phyloP scores from a whole-genome alignment of 2,888 invertebrate species.

The Platycheirus albimanus region DNA sequence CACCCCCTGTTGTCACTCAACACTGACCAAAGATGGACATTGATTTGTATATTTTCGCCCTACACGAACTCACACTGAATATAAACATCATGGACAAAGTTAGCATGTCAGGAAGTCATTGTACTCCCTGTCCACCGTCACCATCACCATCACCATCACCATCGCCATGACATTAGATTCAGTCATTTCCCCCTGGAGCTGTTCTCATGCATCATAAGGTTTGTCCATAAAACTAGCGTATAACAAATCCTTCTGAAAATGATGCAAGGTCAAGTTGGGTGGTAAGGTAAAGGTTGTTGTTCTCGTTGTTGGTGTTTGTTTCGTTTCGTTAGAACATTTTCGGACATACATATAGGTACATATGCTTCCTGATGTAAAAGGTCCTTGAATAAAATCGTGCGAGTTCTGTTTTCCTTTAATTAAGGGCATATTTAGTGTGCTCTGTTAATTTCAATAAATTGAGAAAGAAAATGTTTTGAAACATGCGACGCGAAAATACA shows the following conservation, averaged over 20 bases:
- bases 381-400: slow-evolving; percentile 8
- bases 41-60: slow-evolving; percentile 61
- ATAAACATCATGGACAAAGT: slow-evolving; percentile 22
- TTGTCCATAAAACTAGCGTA: slow-evolving; percentile 1
- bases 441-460: slow-evolving; percentile 31
- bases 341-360: no score
- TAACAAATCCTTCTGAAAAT: neutral
- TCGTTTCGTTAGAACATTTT: no score
- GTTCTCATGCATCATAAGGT: neutral
- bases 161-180: slow-evolving; percentile 27
- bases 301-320: neutral
- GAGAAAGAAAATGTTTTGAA: slow-evolving; percentile 31
- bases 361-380: no score
- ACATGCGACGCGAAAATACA: slow-evolving; percentile 1
- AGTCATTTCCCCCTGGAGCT: neutral
- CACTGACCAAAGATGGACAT: slow-evolving; percentile 18
- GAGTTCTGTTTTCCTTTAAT: slow-evolving; percentile 20
- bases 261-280: slow-evolving; percentile 29
- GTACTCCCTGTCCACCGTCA: slow-evolving; percentile 23
- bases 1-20: slow-evolving; percentile 30
- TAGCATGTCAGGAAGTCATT: slow-evolving; percentile 47
- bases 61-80: slow-evolving; percentile 7
- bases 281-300: neutral
- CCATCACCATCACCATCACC: no score
- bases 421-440: slow-evolving; percentile 1